Evolutionary conservation across 2,888 invertebrate genomes (phyloP).

Genomic region (Chorisops tibialis): DNA sequence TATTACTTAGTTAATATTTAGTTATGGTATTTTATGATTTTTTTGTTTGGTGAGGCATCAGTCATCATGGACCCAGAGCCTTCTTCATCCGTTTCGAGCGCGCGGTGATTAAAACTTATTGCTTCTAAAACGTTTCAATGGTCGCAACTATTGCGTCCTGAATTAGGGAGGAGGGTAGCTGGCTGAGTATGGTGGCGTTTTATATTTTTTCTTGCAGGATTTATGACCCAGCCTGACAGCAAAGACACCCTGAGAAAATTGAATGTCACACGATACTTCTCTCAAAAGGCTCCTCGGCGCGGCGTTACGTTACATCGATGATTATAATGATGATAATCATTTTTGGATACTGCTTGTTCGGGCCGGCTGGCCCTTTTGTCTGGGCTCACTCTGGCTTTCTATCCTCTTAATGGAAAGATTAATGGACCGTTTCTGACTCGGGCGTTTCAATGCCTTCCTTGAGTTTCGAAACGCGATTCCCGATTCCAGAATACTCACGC

Average conservation of each 20-base stretch:
- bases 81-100: neutral
- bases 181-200: too few relatives aligned
- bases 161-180: too few relatives aligned
- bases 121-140: neutral
- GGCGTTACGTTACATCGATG: neutral
- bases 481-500: neutral
- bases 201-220: neutral
- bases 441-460: neutral
- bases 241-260: conserved; percentile 8
- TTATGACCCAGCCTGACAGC: neutral
- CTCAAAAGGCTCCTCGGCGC: neutral
- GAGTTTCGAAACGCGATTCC: neutral
- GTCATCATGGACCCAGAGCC: neutral
- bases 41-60: neutral
- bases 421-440: conserved; percentile 16
- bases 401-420: conserved; percentile 20
- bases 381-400: neutral
- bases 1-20: neutral
- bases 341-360: neutral
- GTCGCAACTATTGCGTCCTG: neutral
- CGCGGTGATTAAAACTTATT: neutral
- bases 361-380: neutral
- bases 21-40: conserved; percentile 5
- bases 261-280: conserved; percentile 7
- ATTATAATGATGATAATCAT: conserved; percentile 2